A percentile compares a stretch with the other conserved stretches of the same genome.
Conservation (phyloP, 2,797 vertebrate genomes). For the Falco rusticolus region DNA sequence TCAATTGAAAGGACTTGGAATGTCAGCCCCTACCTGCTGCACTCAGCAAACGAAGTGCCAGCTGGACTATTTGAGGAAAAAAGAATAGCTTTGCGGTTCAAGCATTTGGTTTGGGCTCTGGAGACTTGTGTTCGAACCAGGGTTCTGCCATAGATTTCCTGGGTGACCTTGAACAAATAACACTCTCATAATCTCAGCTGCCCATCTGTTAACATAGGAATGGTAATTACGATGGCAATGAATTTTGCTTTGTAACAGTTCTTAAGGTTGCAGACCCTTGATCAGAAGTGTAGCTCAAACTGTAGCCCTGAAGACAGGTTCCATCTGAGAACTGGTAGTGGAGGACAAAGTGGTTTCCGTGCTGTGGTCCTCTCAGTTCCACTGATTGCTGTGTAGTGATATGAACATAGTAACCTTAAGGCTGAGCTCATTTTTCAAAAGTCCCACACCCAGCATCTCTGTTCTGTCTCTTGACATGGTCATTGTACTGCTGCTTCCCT, state of each 20-base stretch:
- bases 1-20: constrained; percentile 29
- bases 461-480: not conserved
- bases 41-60: not conserved
- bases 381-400: not conserved
- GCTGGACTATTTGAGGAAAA: not conserved
- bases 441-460: not conserved
- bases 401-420: not conserved
- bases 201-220: constrained; percentile 38
- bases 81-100: not conserved
- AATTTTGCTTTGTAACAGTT: not conserved
- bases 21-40: constrained; percentile 50
- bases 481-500: not conserved
- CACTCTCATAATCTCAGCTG: not conserved
- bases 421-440: not conserved
- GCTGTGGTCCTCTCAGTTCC: not conserved
- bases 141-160: constrained; percentile 31
- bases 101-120: not conserved
- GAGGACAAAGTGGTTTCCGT: not conserved
- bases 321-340: not conserved
- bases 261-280: not conserved
- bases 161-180: constrained; percentile 22
- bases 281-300: not conserved
- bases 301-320: not conserved
- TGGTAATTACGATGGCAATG: not conserved
- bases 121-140: not conserved